These are phyloP conservation scores for Nibea albiflora DNA, from an alignment of 2,113 vertebrate genomes.

Conservation along the genomic window DNA sequence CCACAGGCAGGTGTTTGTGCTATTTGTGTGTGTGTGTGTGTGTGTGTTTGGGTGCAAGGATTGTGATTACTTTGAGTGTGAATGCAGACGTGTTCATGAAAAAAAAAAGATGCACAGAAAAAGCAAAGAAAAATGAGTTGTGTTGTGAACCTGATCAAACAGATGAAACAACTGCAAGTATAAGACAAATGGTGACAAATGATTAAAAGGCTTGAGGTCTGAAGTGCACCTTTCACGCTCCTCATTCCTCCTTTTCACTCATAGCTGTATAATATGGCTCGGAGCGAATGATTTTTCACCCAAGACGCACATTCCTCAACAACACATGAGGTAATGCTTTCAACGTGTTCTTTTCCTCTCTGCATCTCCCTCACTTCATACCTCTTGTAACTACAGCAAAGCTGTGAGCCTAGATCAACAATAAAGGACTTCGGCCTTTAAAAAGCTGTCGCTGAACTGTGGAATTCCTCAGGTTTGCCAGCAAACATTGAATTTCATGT, in stretches of 20 bases:
- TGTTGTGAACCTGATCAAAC: neutral
- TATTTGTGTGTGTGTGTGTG: slow-evolving; percentile 15
- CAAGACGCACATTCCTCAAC: slow-evolving; percentile 69
- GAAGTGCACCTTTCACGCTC: neutral
- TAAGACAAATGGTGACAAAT: neutral
- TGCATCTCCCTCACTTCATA: slow-evolving; percentile 4
- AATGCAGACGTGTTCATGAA: neutral
- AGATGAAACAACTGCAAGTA: neutral
- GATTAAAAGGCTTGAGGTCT: slow-evolving; percentile 12
- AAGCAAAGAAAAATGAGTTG: neutral
- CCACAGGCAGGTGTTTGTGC: slow-evolving; percentile 67
- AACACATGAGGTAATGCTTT: slow-evolving; percentile 75
- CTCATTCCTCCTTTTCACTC: slow-evolving; percentile 22
- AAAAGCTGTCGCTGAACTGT: slow-evolving; percentile 37
- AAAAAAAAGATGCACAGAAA: neutral
- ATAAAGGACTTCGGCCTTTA: neutral
- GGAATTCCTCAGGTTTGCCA: slow-evolving; percentile 54
- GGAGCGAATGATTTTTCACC: slow-evolving; percentile 57
- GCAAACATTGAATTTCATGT: slow-evolving; percentile 51
- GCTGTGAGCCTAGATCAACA: slow-evolving; percentile 7
- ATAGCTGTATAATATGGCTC: slow-evolving; percentile 37
- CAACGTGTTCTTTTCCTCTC: slow-evolving; percentile 31
- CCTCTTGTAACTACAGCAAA: slow-evolving; percentile 2
- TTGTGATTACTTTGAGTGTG: neutral
- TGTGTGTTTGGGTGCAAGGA: slow-evolving; percentile 4